A percentile compares a stretch with the other conserved stretches of the same genome.
These are phyloP conservation scores for Brachypodius melanocephalos DNA, from an alignment of 2,113 vertebrate species.

Conservation along the genomic window DNA sequence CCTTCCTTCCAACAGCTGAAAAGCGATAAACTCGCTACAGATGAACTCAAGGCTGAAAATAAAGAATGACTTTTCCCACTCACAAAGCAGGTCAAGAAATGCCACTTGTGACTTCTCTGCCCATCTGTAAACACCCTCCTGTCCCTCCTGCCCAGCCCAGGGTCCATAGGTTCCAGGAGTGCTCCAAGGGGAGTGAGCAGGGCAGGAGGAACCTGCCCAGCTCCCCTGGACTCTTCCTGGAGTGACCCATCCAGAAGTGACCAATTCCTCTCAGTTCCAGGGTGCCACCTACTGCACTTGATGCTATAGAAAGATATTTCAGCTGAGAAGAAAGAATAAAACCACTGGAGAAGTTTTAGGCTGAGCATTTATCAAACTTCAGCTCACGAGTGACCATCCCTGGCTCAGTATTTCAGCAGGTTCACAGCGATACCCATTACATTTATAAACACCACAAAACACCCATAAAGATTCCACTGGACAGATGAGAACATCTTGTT, in stretches of 20 bases:
- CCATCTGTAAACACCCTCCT: neutral
- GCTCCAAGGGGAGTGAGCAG: neutral
- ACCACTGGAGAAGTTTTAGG: neutral
- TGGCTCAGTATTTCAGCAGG: neutral
- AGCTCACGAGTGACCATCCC: neutral
- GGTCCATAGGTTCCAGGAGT: neutral
- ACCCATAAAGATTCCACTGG: neutral
- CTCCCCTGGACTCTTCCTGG: neutral
- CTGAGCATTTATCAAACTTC: neutral
- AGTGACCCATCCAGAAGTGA: neutral
- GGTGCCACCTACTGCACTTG: neutral
- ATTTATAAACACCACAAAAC: neutral
- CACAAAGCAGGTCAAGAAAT: neutral
- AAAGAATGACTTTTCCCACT: neutral
- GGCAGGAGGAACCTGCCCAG: neutral
- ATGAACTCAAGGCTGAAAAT: neutral
- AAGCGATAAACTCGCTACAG: neutral
- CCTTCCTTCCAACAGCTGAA: neutral
- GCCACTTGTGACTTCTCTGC: neutral
- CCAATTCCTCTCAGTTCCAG: neutral
- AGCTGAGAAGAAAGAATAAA: neutral
- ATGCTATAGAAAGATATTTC: accelerated
- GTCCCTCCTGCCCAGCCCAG: neutral
- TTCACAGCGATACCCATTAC: neutral
- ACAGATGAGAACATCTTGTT: slow-evolving; percentile 23